A percentile compares a stretch with the other conserved stretches of the same genome.
These are phyloP conservation scores for Artibeus lituratus DNA, from an alignment of 2,797 vertebrate genomes.

Conservation along the genomic window DNA sequence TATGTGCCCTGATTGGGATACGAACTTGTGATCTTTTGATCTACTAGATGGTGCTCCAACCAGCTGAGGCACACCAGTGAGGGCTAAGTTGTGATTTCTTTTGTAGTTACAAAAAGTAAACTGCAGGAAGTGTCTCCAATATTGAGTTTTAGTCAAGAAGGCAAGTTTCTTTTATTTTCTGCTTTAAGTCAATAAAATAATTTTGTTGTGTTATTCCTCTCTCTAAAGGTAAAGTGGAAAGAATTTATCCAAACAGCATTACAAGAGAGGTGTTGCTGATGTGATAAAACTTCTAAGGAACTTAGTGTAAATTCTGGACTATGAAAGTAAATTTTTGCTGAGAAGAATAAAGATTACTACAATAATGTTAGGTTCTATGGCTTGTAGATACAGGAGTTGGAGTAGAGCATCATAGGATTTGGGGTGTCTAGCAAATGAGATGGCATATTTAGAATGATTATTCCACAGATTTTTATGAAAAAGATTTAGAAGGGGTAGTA, in stretches of 20 bases:
- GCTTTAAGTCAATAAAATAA: slow-evolving; percentile 4
- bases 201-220: background rate
- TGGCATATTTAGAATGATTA: background rate
- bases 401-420: background rate
- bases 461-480: background rate
- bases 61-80: background rate
- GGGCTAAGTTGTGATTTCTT: background rate
- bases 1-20: background rate
- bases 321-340: background rate
- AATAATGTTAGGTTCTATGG: background rate
- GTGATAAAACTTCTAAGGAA: slow-evolving; percentile 28
- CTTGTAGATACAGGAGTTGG: background rate
- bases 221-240: background rate
- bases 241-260: background rate
- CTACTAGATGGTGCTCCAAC: background rate
- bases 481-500: background rate
- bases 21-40: background rate
- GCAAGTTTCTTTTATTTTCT: background rate
- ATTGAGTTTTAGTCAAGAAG: background rate
- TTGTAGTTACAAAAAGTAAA: background rate
- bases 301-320: background rate
- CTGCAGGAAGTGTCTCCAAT: background rate
- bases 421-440: background rate
- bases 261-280: background rate
- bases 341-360: background rate